These are phyloP conservation scores for Andrena fulva DNA, from an alignment of 2,888 invertebrate species.

Conservation along the genomic window DNA sequence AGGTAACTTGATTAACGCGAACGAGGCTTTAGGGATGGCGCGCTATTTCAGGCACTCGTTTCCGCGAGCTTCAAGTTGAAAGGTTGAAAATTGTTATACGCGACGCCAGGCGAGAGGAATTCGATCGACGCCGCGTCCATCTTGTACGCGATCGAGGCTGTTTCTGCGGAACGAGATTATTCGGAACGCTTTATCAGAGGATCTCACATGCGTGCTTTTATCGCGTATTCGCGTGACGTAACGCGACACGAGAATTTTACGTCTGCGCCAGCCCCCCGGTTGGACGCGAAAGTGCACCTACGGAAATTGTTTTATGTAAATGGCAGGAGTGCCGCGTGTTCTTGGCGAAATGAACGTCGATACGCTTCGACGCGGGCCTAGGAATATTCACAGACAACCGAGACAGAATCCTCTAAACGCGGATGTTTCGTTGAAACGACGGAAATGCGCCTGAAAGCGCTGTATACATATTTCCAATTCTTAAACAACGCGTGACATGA, in stretches of 20 bases:
- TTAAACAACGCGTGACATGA: background rate
- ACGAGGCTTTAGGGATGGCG: no score
- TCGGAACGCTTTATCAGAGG: background rate
- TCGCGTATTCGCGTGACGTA: constrained; percentile 46
- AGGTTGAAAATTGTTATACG: no score
- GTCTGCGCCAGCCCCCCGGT: constrained; percentile 19
- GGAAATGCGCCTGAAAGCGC: background rate
- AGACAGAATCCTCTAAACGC: constrained; percentile 1
- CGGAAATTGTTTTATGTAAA: constrained; percentile 53
- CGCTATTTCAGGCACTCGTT: no score
- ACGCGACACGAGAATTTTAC: constrained; percentile 41
- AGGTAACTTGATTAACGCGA: no score
- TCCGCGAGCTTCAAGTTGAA: background rate
- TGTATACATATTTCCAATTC: background rate
- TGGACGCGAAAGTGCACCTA: constrained; percentile 44
- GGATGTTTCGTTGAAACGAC: background rate
- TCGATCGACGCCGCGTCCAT: background rate
- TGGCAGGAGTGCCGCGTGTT: constrained; percentile 17
- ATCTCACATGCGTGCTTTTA: constrained; percentile 30
- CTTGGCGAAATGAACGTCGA: constrained; percentile 34
- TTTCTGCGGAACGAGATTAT: background rate
- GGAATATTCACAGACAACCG: constrained; percentile 25
- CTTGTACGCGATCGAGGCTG: background rate
- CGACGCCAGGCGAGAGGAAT: no score
- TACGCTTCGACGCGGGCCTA: constrained; percentile 32